phyloP scores from a whole-genome alignment of 2,113 vertebrate genomes.

The Isichthys henryi region DNA sequence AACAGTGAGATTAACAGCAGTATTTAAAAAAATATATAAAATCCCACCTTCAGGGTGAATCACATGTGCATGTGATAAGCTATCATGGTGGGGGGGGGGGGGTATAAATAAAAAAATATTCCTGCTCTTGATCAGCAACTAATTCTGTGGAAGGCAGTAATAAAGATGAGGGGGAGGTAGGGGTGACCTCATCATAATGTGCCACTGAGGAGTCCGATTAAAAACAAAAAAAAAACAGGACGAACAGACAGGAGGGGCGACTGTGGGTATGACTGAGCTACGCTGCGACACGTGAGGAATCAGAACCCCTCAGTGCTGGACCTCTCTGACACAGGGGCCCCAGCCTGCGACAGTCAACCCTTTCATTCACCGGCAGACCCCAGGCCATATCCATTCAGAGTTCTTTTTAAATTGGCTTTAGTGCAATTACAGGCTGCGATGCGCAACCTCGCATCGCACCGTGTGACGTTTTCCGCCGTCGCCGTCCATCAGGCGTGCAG shows the following conservation, averaged over 20 bases:
- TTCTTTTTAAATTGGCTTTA: not conserved
- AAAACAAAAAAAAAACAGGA: not conserved
- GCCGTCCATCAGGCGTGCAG: not conserved
- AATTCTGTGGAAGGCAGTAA: not conserved
- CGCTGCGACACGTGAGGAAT: not conserved
- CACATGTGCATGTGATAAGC: not conserved
- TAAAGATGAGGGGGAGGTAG: not conserved
- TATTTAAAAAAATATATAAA: not conserved
- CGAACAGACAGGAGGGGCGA: not conserved
- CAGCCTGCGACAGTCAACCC: not conserved
- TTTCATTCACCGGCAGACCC: not conserved
- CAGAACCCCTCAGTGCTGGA: not conserved
- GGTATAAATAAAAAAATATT: not conserved
- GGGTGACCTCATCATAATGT: constrained; percentile 8
- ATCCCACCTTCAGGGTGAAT: not conserved
- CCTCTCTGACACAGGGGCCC: not conserved
- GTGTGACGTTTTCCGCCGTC: not conserved
- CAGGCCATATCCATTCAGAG: not conserved
- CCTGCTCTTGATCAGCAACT: not conserved
- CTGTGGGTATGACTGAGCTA: constrained; percentile 2
- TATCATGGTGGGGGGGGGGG: not conserved
- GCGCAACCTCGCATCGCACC: not conserved
- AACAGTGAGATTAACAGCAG: not conserved
- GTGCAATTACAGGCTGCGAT: not conserved
- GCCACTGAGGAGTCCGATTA: not conserved